Percentiles rank a stretch among this genome's conserved stretches.
These are phyloP conservation scores for Aphodius sticticus DNA, from an alignment of 2,888 invertebrate genomes.

Conservation along the genomic window DNA sequence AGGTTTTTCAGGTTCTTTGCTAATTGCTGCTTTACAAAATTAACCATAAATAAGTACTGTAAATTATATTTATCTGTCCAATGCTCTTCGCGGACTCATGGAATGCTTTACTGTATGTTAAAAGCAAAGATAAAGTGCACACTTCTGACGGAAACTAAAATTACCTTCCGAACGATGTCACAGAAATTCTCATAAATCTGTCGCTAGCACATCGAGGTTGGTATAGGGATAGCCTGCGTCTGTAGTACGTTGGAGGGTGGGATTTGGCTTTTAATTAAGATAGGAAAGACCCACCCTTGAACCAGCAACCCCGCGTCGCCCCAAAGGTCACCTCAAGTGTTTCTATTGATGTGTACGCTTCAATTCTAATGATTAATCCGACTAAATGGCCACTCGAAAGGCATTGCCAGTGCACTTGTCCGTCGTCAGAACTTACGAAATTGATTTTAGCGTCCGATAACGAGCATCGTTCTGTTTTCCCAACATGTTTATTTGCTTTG, in stretches of 20 bases:
- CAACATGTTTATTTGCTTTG: neutral
- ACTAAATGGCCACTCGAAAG: constrained; percentile 46
- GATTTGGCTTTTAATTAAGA: constrained; percentile 25
- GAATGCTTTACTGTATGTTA: too few relatives aligned
- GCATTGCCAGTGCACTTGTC: constrained; percentile 5
- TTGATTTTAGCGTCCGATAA: neutral
- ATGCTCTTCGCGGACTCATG: too few relatives aligned
- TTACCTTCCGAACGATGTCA: neutral
- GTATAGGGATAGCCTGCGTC: neutral
- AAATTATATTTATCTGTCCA: too few relatives aligned
- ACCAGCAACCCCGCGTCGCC: constrained; percentile 31
- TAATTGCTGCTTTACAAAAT: too few relatives aligned
- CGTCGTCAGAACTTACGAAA: constrained; percentile 13
- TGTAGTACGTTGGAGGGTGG: constrained; percentile 5
- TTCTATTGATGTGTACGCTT: constrained; percentile 45
- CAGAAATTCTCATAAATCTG: constrained; percentile 21
- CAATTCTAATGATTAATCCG: constrained; percentile 54
- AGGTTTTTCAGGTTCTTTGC: too few relatives aligned
- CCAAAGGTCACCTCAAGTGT: constrained; percentile 55
- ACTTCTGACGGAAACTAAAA: too few relatives aligned
- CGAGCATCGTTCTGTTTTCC: neutral
- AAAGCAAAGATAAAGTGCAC: too few relatives aligned
- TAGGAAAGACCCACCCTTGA: neutral
- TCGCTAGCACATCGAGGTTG: constrained; percentile 5
- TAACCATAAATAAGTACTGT: too few relatives aligned